These are phyloP conservation scores for Linnaemya tessellans DNA, from an alignment of 2,888 invertebrate genomes.

Conservation along the genomic window DNA sequence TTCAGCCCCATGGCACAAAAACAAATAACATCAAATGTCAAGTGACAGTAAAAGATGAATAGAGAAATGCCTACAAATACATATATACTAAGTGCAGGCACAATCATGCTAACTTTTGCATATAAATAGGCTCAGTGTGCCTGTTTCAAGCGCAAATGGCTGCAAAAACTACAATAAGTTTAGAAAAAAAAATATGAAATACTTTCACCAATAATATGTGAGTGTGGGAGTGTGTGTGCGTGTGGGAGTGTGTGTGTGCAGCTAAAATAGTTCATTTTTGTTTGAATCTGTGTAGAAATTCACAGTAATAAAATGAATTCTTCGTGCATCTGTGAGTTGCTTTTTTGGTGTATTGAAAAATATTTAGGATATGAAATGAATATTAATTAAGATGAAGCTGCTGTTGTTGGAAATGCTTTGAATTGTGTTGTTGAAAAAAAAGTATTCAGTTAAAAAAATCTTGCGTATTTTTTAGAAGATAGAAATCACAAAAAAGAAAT, in stretches of 20 bases:
- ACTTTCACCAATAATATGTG: conserved; percentile 10
- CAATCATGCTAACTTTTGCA: conserved; percentile 9
- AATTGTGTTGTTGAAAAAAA: too few species aligned
- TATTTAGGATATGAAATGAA: neutral
- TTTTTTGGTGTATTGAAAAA: neutral
- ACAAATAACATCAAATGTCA: conserved; percentile 65
- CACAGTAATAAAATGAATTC: neutral
- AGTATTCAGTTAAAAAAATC: too few species aligned
- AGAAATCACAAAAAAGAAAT: too few species aligned
- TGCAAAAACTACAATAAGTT: neutral
- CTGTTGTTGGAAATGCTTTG: too few species aligned
- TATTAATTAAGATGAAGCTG: neutral
- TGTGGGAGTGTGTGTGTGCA: neutral
- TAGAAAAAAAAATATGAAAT: neutral
- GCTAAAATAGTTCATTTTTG: neutral
- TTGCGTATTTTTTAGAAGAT: too few species aligned
- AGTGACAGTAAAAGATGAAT: conserved; percentile 65
- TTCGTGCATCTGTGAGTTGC: neutral
- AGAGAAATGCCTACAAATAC: conserved; percentile 46
- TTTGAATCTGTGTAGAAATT: neutral
- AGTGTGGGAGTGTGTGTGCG: too few species aligned
- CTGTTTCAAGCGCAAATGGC: conserved; percentile 12
- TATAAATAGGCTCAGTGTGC: neutral
- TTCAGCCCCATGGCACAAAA: neutral
- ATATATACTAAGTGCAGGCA: conserved; percentile 18